Evolutionary conservation across 2,888 invertebrate genomes (phyloP).

Genomic region (Liodrosophila aerea): DNA sequence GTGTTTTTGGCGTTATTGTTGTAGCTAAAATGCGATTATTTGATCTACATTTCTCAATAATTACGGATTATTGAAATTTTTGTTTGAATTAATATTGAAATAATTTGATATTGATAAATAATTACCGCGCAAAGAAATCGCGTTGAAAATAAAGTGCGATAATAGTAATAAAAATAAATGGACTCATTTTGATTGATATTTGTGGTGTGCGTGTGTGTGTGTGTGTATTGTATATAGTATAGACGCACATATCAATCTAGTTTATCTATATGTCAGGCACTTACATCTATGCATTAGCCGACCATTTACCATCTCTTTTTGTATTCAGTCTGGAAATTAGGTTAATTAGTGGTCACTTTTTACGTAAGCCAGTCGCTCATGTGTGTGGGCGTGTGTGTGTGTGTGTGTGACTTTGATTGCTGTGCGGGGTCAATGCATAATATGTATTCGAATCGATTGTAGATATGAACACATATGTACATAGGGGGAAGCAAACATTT

Average conservation of each 20-base stretch:
- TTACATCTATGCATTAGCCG: slow-evolving; percentile 42
- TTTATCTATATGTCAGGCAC: slow-evolving; percentile 18
- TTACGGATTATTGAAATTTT: slow-evolving; percentile 73
- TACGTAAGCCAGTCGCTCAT: slow-evolving; percentile 39
- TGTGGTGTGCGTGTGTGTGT: not conserved
- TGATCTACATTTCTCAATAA: slow-evolving; percentile 72
- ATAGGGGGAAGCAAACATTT: too few species aligned
- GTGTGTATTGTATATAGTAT: not conserved
- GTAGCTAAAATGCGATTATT: slow-evolving; percentile 66
- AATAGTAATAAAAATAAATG: slow-evolving; percentile 47
- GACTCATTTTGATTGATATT: slow-evolving; percentile 22
- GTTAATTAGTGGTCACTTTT: slow-evolving; percentile 72
- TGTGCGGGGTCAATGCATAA: slow-evolving; percentile 9
- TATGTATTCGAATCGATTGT: too few species aligned
- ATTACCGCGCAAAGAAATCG: slow-evolving; percentile 43
- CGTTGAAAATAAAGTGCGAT: slow-evolving; percentile 30
- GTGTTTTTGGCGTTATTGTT: slow-evolving; percentile 18
- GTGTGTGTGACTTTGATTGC: slow-evolving; percentile 31
- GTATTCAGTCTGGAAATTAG: slow-evolving; percentile 56
- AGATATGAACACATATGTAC: too few species aligned
- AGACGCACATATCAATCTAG: slow-evolving; percentile 1
- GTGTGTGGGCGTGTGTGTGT: slow-evolving; percentile 7
- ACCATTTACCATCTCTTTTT: slow-evolving; percentile 21
- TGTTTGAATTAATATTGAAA: slow-evolving; percentile 74
- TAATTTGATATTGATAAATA: slow-evolving; percentile 68